These are phyloP conservation scores for Coracias cyanogaster DNA, from an alignment of 2,797 vertebrate genomes.

Conservation along the genomic window DNA sequence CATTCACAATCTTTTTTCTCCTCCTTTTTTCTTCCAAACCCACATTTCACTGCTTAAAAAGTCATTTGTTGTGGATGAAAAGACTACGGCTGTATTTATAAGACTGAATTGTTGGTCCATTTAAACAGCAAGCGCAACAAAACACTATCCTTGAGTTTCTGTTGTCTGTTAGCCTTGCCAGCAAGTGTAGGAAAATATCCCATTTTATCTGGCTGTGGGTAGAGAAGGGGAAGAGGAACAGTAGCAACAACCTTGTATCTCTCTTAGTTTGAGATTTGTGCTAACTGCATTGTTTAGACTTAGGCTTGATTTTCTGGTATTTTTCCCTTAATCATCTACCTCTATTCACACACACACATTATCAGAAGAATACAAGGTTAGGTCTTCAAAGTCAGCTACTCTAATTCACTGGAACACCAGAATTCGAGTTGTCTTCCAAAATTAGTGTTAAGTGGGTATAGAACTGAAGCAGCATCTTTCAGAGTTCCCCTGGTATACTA, in stretches of 20 bases:
- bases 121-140: not conserved
- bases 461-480: not conserved
- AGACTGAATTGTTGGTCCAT: not conserved
- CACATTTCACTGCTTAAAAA: constrained; percentile 9
- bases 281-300: not conserved
- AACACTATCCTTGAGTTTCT: not conserved
- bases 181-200: not conserved
- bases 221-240: not conserved
- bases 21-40: not conserved
- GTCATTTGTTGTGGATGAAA: not conserved
- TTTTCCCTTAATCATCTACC: not conserved
- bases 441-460: accelerated
- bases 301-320: not conserved
- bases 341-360: not conserved
- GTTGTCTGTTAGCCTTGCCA: not conserved
- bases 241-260: not conserved
- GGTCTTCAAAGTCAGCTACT: not conserved
- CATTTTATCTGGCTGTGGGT: not conserved
- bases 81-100: not conserved
- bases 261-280: not conserved
- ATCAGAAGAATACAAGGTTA: not conserved
- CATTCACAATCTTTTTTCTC: not conserved
- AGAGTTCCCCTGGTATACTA: not conserved
- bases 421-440: not conserved
- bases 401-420: not conserved